Evolutionary conservation across 1,140 invertebrate species (phyloP), one percentile per base, ranked within the genome.

Genomic region (Plectrocnemia conspersa): DNA sequence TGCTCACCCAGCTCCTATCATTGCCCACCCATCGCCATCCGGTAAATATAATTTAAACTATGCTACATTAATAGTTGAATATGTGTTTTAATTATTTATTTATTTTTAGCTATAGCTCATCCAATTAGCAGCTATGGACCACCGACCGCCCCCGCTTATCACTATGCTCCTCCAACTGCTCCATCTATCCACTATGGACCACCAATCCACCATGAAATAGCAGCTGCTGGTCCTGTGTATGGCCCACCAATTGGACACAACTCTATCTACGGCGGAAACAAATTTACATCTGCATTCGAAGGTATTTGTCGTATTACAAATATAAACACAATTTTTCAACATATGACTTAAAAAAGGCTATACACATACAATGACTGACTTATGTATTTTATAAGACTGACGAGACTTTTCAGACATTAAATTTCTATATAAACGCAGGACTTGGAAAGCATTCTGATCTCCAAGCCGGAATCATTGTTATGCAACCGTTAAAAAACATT

Each of bases 401-500:
- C n/a, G n/a, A n/a, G n/a, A n/a, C n/a, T n/a, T n/a, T 33, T 33
- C 32, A 33, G 32, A 33, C 16, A 33, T 29, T n/a, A 29, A 29
- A n/a, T 29, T 7, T 9, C 38, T 16, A 4, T 16, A 41, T 46
- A 45, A 40, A 41, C 18, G 27, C 49, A 47, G 56, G 33, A 46
- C 56, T 18, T 22, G 50, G 23, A 41, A 60, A 56, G 25, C 40
- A 21, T 36, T 5, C 45, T 7, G 47, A 47, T 32, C 47, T 50
- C n/a, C 58, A 55, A 38, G 59, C 59, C 25, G 59, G 59, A 50
- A 23, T 61, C 13, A 54, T 61, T 13, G 15, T 61, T 47, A 50
- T 61, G 11, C 55, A 61, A 27, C 59, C 59, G 3, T 23, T 61
- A 13, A 55, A 61, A 1, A 38, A n/a, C n/a, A n/a, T n/a, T n/a